A percentile compares a stretch with the other conserved stretches of the same genome.
These are phyloP conservation scores for Calliopum simillimum DNA, from an alignment of 2,888 invertebrate species.

Conservation along the genomic window DNA sequence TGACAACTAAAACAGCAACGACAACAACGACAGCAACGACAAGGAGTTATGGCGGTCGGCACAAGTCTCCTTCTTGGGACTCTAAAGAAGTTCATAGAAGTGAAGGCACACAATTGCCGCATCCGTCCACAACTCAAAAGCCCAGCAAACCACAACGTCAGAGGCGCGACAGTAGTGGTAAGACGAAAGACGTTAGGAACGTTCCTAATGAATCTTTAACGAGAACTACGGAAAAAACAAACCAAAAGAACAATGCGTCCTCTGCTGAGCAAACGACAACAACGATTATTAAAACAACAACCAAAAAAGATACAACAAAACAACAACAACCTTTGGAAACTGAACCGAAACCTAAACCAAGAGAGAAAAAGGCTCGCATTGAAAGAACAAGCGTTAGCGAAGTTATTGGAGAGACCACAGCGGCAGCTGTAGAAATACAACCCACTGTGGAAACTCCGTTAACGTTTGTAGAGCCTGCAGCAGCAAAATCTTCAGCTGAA, in stretches of 20 bases:
- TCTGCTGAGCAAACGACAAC: conserved; percentile 1
- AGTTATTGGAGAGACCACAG: conserved; percentile 47
- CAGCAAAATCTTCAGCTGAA: conserved; percentile 32
- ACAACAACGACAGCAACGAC: conserved; percentile 47
- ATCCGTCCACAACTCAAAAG: conserved; percentile 20
- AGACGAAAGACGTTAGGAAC: conserved; percentile 28
- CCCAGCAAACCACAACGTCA: conserved; percentile 47
- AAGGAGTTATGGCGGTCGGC: conserved; percentile 40
- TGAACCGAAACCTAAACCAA: conserved; percentile 37
- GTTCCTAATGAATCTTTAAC: conserved; percentile 25
- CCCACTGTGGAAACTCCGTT: conserved; percentile 23
- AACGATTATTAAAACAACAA: conserved; percentile 17
- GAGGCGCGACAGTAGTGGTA: conserved; percentile 45
- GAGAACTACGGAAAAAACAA: conserved; percentile 6
- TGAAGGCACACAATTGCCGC: conserved; percentile 48
- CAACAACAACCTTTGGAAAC: neutral
- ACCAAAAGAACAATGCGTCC: neutral
- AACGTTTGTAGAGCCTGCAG: conserved; percentile 2
- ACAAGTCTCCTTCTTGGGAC: conserved; percentile 60
- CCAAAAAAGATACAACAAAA: conserved; percentile 14
- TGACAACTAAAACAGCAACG: conserved; percentile 60
- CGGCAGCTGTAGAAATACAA: conserved; percentile 13
- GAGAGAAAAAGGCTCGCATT: conserved; percentile 16
- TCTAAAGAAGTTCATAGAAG: conserved; percentile 51
- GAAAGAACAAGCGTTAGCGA: conserved; percentile 23